Conservation (phyloP, 2,888 invertebrate species). For the Sicus ferrugineus region DNA sequence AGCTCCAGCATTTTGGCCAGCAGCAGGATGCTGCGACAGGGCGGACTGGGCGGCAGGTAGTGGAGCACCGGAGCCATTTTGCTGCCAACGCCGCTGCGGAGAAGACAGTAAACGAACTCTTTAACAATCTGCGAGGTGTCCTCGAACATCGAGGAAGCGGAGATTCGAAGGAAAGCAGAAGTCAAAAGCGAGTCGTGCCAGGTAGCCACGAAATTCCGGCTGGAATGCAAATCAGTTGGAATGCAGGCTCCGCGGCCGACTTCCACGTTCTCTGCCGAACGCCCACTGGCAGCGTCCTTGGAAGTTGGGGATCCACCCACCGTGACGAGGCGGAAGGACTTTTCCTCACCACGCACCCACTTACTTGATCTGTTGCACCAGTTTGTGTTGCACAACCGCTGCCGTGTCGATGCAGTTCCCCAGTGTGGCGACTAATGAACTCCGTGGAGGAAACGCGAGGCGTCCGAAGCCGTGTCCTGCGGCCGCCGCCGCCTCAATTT, state of each 20-base stretch:
- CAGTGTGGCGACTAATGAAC: constrained; percentile 65
- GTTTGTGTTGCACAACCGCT: constrained; percentile 65
- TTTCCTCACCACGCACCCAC: constrained; percentile 42
- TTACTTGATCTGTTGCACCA: constrained; percentile 63
- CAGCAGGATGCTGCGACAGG: constrained; percentile 69
- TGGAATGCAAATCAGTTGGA: neutral
- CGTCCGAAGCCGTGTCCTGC: neutral
- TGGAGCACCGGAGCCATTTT: constrained; percentile 66
- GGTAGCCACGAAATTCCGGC: neutral
- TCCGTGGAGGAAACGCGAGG: neutral
- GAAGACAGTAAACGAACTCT: constrained; percentile 63
- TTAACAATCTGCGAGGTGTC: constrained; percentile 62
- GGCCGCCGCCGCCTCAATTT: neutral
- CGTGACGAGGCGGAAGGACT: too few relatives aligned
- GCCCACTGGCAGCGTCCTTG: neutral
- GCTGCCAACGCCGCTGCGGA: constrained; percentile 62
- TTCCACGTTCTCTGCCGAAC: neutral
- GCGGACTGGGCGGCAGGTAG: constrained; percentile 69
- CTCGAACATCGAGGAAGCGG: constrained; percentile 45
- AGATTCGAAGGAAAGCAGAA: neutral
- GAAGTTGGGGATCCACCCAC: neutral
- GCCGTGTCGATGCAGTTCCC: constrained; percentile 72
- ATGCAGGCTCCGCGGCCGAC: neutral
- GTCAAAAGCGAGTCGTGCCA: neutral
- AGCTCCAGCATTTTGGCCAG: constrained; percentile 70